Evolutionary conservation across 1,140 invertebrate species (phyloP).

Genomic region (Camponotus floridanus): DNA sequence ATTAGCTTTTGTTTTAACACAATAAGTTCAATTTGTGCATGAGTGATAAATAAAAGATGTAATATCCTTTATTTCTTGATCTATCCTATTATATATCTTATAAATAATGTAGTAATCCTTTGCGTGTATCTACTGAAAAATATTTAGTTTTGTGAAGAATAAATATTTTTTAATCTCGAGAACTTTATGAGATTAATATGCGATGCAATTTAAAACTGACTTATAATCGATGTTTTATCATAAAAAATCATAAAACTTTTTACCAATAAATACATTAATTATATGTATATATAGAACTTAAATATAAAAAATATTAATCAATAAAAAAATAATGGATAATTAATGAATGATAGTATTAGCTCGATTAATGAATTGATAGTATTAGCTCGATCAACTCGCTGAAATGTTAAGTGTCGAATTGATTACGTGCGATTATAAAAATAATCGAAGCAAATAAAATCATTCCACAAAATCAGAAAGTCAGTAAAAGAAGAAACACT

Average conservation of each 20-base stretch:
- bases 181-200: neutral
- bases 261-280: neutral
- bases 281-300: neutral
- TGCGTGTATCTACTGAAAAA: conserved; percentile 1
- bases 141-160: conserved; percentile 19
- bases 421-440: conserved; percentile 31
- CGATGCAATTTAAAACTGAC: neutral
- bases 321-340: neutral
- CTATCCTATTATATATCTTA: neutral
- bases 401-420: conserved; percentile 25
- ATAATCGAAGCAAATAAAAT: conserved; percentile 44
- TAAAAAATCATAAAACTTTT: neutral
- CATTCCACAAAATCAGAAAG: conserved; percentile 38
- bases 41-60: too few relatives aligned
- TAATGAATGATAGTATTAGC: too few relatives aligned
- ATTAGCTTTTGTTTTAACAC: too few relatives aligned
- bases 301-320: neutral
- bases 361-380: neutral
- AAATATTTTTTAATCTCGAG: conserved; percentile 19
- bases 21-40: too few relatives aligned
- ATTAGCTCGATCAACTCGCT: conserved; percentile 4
- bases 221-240: neutral
- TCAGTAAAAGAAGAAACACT: conserved; percentile 7
- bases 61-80: too few relatives aligned
- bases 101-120: neutral